Base-by-base conservation (phyloP, 2,888 invertebrate species). In the Cactoblastis cactorum region DNA sequence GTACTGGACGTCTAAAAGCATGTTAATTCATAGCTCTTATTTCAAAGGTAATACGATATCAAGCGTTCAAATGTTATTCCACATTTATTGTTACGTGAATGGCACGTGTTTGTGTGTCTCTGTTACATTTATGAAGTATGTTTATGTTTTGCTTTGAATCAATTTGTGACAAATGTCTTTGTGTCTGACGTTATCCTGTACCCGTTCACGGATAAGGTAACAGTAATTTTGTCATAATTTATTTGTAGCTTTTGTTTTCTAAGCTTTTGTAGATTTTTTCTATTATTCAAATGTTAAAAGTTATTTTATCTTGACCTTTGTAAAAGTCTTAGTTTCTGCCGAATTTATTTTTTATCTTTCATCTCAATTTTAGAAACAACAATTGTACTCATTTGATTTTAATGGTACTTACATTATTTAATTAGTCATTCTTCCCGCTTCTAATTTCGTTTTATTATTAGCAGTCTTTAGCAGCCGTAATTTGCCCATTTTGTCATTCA, bases 81-180 rank as follows among this genome's bases (percentile, higher is more conserved):
- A 24, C 28, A 43, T 24, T 24, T 43, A 17, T 43, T 43, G 22
- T 24, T 28, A 43, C 43, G 28, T 15, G 43, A 15, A 43, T 28
- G 15, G 28, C 28, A 19, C 19, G 11, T 43, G 43, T 43, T 28
- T n/a, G n/a, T 43, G 43, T 22, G 37, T 17, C 37, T 37, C 17
- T 37, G 24, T 28, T 43, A 28, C 24, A 28, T 43, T 28, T 11
- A 43, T 43, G 28, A 43, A 28, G 17, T 28, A 43, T 43, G 11
- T 11, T 43, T 17, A 1, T 43, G 32, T 32, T 43, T 28, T 43
- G 43, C 28, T 43, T 43, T 32, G 43, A 28, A 9, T 32, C 17
- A 43, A 43, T 43, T 43, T 17, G 28, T 43, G 11, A 17, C 28
- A 8, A 11, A 43, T 15, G 2, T 15, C 17, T 24, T 28, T 37